Percentiles rank a stretch among this genome's conserved stretches.
These are phyloP conservation scores for Drosophila simulans DNA, from an alignment of 1,140 invertebrate species.

Conservation along the genomic window DNA sequence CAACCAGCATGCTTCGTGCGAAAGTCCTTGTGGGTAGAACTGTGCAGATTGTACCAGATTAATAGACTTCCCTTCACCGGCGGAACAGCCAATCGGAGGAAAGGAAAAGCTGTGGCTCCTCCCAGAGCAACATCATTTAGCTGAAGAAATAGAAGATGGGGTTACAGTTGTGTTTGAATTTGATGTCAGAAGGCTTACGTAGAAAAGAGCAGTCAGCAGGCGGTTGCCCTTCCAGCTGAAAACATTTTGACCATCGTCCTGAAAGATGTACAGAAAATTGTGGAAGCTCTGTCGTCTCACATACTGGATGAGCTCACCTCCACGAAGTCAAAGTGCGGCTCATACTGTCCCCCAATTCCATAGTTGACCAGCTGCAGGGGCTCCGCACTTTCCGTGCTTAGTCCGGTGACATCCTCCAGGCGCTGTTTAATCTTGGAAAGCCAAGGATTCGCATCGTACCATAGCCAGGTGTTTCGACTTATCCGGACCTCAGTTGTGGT, in stretches of 20 bases:
- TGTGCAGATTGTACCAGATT: constrained; percentile 97
- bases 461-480: constrained; percentile 98
- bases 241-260: background rate
- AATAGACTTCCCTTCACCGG: constrained; percentile 95
- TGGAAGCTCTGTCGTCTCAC: background rate
- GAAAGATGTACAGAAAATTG: background rate
- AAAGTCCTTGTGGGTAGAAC: constrained; percentile 95
- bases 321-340: constrained; percentile 90
- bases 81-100: constrained; percentile 92
- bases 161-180: too few relatives aligned
- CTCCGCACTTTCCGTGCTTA: constrained; percentile 92
- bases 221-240: constrained; percentile 84
- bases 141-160: constrained; percentile 85
- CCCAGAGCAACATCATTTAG: constrained; percentile 97
- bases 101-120: constrained; percentile 98
- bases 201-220: constrained; percentile 75
- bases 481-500: constrained; percentile 91
- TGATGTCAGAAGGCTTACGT: constrained; percentile 84
- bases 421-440: constrained; percentile 77
- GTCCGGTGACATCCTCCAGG: constrained; percentile 91
- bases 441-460: constrained; percentile 91
- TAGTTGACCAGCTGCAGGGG: constrained; percentile 89
- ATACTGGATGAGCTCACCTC: constrained; percentile 85
- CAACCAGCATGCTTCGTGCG: constrained; percentile 97
- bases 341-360: constrained; percentile 90